Conservation (phyloP, 2,113 vertebrate species). For the Rana temporaria region DNA sequence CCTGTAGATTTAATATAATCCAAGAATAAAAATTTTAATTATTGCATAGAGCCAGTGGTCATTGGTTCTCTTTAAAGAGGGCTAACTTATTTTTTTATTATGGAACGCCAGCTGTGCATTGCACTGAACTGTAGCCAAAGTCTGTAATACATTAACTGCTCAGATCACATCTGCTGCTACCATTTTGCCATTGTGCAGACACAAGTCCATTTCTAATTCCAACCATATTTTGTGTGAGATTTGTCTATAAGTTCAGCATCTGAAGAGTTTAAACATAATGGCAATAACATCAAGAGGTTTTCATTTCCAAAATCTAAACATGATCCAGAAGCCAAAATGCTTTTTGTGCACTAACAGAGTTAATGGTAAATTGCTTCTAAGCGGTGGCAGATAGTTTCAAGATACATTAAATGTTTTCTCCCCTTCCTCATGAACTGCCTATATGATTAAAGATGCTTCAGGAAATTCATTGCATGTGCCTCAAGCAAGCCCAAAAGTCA, state of each 20-base stretch:
- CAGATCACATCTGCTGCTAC: conserved; percentile 47
- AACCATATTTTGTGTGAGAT: conserved; percentile 44
- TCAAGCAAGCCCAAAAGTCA: background rate
- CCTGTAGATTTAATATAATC: too few relatives aligned
- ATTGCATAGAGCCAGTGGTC: too few relatives aligned
- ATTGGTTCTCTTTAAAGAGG: background rate
- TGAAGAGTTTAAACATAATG: conserved; percentile 48
- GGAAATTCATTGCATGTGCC: background rate
- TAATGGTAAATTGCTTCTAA: conserved; percentile 56
- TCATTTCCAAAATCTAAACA: conserved; percentile 40
- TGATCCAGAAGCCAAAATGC: conserved; percentile 48
- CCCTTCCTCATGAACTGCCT: conserved; percentile 54
- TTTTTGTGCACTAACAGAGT: conserved; percentile 48
- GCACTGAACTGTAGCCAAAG: conserved; percentile 4
- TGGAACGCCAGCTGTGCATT: conserved; percentile 7
- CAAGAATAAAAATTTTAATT: too few relatives aligned
- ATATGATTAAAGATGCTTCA: conserved; percentile 53
- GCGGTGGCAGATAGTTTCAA: conserved; percentile 51
- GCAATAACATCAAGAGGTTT: conserved; percentile 48
- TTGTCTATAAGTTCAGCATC: conserved; percentile 44
- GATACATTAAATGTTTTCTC: conserved; percentile 60
- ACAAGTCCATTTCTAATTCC: conserved; percentile 49
- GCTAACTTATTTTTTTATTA: conserved; percentile 4
- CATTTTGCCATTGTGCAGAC: conserved; percentile 49
- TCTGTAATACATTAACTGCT: conserved; percentile 23